phyloP scores from a whole-genome alignment of 2,888 invertebrate genomes.

The Cantharis nigra region DNA sequence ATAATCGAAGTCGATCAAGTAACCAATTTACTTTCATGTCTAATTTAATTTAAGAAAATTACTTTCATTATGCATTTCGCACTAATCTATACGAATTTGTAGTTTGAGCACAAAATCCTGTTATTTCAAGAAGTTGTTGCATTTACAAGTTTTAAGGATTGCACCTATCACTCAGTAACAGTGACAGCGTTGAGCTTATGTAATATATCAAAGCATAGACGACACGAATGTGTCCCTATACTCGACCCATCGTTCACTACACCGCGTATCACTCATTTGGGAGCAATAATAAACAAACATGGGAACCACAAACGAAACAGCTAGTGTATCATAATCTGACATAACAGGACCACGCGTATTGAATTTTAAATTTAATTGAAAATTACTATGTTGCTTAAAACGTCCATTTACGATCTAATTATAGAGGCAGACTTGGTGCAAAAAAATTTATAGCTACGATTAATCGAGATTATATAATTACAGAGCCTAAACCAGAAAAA shows the following conservation, averaged over 20 bases:
- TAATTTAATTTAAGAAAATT: constrained; percentile 1
- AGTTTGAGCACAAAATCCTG: neutral
- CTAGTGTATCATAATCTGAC: constrained; percentile 26
- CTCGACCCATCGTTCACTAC: constrained; percentile 37
- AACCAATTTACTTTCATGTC: neutral
- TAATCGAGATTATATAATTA: too few relatives aligned
- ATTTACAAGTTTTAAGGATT: constrained; percentile 7
- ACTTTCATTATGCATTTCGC: neutral
- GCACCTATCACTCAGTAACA: constrained; percentile 29
- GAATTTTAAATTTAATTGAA: constrained; percentile 7
- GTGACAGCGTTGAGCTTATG: constrained; percentile 24
- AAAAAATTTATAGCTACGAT: neutral
- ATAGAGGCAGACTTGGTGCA: neutral
- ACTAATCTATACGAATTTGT: neutral
- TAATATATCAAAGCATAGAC: constrained; percentile 35
- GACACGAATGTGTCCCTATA: constrained; percentile 33
- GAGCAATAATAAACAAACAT: constrained; percentile 30
- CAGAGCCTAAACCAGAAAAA: too few relatives aligned
- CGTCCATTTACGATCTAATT: too few relatives aligned
- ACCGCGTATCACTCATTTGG: constrained; percentile 39
- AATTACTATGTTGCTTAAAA: neutral
- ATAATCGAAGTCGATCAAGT: constrained; percentile 3
- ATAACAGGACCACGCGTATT: constrained; percentile 3
- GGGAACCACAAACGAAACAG: constrained; percentile 22
- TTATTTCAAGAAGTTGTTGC: neutral